Evolutionary conservation across 2,113 vertebrate species (phyloP).

Genomic region (Stictonetta naevosa): DNA sequence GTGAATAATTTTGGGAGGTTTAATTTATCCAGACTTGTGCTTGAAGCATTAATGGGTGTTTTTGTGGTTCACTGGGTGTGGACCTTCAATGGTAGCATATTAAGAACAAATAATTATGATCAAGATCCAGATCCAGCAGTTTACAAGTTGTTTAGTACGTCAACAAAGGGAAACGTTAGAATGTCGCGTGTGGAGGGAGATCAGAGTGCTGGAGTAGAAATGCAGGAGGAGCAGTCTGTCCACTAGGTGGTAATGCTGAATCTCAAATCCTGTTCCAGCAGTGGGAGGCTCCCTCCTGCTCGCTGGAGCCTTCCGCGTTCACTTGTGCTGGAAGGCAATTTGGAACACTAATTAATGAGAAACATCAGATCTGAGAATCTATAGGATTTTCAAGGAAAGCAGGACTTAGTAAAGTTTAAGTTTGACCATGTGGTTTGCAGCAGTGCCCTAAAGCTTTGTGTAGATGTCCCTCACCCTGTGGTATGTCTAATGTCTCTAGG

Average conservation of each 20-base stretch:
- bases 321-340: background rate
- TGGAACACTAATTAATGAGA: background rate
- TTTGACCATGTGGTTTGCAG: background rate
- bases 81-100: background rate
- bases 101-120: background rate
- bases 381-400: background rate
- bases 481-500: accelerated
- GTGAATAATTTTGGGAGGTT: background rate
- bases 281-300: background rate
- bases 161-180: accelerated
- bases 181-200: accelerated
- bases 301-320: background rate
- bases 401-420: background rate
- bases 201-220: accelerated
- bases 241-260: background rate
- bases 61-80: background rate
- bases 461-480: background rate
- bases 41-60: background rate
- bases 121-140: background rate
- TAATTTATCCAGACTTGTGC: background rate
- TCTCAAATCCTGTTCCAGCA: background rate
- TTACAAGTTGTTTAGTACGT: accelerated
- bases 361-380: background rate
- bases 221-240: background rate
- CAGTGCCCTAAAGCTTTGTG: background rate